These are phyloP conservation scores for Heliconius eleuchia DNA, from an alignment of 1,140 invertebrate genomes.

Conservation along the genomic window DNA sequence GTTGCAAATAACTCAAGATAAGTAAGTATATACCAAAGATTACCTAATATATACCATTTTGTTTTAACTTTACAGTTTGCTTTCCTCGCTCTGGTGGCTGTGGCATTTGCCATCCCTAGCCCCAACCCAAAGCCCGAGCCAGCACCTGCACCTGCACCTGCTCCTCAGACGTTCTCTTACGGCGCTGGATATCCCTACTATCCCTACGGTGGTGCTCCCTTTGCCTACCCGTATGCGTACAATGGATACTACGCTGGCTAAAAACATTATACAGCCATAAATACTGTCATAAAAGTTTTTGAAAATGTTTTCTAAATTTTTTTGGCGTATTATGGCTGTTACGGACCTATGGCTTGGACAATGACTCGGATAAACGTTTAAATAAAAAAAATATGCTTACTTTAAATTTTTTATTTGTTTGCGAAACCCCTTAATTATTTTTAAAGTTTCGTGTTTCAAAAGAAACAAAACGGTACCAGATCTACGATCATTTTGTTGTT, in stretches of 20 bases:
- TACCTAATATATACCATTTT: not conserved
- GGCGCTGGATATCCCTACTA: conserved; percentile 55
- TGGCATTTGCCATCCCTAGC: conserved; percentile 79
- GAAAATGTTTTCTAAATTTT: conserved; percentile 36
- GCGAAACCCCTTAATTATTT: too few species aligned
- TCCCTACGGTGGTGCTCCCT: conserved; percentile 48
- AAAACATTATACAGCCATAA: conserved; percentile 24
- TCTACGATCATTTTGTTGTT: too few species aligned
- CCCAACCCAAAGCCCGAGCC: conserved; percentile 64
- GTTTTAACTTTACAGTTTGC: conserved; percentile 63
- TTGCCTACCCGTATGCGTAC: conserved; percentile 47
- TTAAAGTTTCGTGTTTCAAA: too few species aligned
- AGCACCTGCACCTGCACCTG: not conserved
- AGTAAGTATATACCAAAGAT: too few species aligned
- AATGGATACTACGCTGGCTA: conserved; percentile 34
- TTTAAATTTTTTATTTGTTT: conserved; percentile 26
- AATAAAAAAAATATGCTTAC: conserved; percentile 36
- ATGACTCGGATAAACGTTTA: conserved; percentile 30
- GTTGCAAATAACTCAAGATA: too few species aligned
- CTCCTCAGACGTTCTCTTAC: conserved; percentile 56
- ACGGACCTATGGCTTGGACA: conserved; percentile 25
- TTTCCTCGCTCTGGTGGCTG: conserved; percentile 76
- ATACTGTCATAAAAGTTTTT: conserved; percentile 45
- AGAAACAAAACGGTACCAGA: too few species aligned
- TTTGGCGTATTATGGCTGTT: not conserved